A percentile compares a stretch with the other conserved stretches of the same genome.
phyloP scores from a whole-genome alignment of 1,140 invertebrate genomes.

The Marisa cornuarietis region DNA sequence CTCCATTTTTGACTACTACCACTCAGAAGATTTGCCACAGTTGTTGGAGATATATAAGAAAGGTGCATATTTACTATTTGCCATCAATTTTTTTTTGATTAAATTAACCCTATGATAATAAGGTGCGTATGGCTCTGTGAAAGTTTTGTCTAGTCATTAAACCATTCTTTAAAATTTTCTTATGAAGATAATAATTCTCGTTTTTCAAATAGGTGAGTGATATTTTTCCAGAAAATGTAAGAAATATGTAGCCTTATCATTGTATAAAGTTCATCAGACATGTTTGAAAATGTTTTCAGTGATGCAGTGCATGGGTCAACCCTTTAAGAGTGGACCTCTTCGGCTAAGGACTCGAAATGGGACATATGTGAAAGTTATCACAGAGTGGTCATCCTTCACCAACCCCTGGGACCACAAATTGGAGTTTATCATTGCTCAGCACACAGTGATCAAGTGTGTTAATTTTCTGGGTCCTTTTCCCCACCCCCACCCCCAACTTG shows the following conservation, averaged over 20 bases:
- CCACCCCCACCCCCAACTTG: neutral
- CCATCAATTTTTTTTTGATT: no score
- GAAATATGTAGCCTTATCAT: no score
- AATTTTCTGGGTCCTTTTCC: neutral
- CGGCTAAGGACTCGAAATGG: conserved; percentile 86
- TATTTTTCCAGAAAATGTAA: no score
- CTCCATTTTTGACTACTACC: conserved; percentile 86
- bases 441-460: conserved; percentile 80
- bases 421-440: conserved; percentile 90
- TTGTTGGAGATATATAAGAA: conserved; percentile 85
- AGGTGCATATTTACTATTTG: conserved; percentile 69
- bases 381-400: conserved; percentile 92
- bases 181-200: conserved; percentile 3
- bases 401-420: conserved; percentile 91
- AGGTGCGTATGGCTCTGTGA: no score
- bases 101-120: no score
- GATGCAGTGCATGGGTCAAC: conserved; percentile 72
- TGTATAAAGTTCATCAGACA: conserved; percentile 6
- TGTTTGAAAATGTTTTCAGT: conserved; percentile 60
- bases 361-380: conserved; percentile 82
- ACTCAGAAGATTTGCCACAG: conserved; percentile 83
- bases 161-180: conserved; percentile 19
- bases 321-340: conserved; percentile 80
- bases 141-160: neutral
- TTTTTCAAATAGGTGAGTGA: no score